phyloP scores from a whole-genome alignment of 1,140 invertebrate genomes.

The Pseudomyrmex pallidus region DNA sequence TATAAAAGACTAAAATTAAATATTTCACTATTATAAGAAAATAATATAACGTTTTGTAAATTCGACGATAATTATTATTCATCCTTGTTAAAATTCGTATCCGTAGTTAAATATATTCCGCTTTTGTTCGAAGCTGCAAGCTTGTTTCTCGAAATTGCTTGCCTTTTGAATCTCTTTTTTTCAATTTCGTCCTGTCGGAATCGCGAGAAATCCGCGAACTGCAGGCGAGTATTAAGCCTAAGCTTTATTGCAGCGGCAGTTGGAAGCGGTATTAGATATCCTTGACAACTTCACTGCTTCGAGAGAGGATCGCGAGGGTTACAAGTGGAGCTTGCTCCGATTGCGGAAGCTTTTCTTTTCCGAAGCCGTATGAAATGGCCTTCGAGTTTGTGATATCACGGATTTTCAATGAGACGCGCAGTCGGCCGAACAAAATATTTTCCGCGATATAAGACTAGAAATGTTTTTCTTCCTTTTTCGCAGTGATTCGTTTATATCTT shows the following conservation, averaged over 20 bases:
- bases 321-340: conserved; percentile 44
- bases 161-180: conserved; percentile 13
- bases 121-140: not conserved
- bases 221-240: conserved; percentile 50
- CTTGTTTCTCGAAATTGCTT: conserved; percentile 7
- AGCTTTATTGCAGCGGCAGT: conserved; percentile 56
- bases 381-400: conserved; percentile 24
- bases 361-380: conserved; percentile 24
- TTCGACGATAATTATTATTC: not conserved
- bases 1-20: too few species aligned
- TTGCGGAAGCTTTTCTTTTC: conserved; percentile 47
- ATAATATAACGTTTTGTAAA: too few species aligned
- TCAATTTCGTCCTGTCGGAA: conserved; percentile 26
- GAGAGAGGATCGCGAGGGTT: conserved; percentile 47
- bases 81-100: not conserved
- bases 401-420: conserved; percentile 23
- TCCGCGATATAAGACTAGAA: not conserved
- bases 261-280: conserved; percentile 51
- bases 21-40: too few species aligned
- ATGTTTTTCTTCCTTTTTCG: not conserved
- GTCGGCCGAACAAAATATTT: not conserved
- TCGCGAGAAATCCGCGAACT: conserved; percentile 37
- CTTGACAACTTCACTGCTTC: conserved; percentile 57
- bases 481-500: not conserved
- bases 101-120: not conserved